Evolutionary conservation across 2,797 vertebrate species (phyloP), one percentile per base, ranked within the genome.

Genomic region (Mormyrops boulengeri): DNA sequence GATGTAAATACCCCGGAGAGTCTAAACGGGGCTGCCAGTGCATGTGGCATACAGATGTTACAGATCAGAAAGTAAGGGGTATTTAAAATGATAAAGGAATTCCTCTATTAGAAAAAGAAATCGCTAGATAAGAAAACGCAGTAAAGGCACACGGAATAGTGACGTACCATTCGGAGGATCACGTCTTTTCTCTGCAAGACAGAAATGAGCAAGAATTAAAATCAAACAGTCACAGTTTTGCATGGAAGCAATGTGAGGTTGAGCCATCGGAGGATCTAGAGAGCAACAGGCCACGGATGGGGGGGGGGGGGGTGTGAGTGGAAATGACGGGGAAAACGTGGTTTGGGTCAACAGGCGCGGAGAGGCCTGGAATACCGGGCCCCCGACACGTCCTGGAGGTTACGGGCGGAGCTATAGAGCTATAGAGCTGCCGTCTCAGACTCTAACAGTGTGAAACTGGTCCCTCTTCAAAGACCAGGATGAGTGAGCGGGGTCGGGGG

Each of bases 161-260:
- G 91, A 92, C 97, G 94, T 97, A 98, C 97, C 97, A 96, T 97
- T 97, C 95, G 95, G 96, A 92, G 96, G 95, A 88, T 97, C 96
- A 93, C 96, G 94, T 94, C 97, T 97, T 95, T 97, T 98, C 92
- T 98, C 97, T 98, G 97, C 94, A 96, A 95, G 95, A 96, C 90
- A 95, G 94, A 94, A 94, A 94, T 91, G 82, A 62, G 93, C 90
- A 17, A 93, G n/a, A 85, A 93, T 94, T 94, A 93, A 92, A 93
- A 90, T 92, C 88, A 86, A 89, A 85, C 49, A 50, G 60, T 26
- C 88, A 49, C 82, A 60, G 57, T 1, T 34, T 22, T 49, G 73
- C 52, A 88, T 69, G 85, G 92, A 89, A 86, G 55, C 89, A n/a
- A 8, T 0, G n/a, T 52, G 17, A 69, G 34, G 52, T 52, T 89